phyloP scores from a whole-genome alignment of 2,888 invertebrate genomes.

The Noctua janthe region DNA sequence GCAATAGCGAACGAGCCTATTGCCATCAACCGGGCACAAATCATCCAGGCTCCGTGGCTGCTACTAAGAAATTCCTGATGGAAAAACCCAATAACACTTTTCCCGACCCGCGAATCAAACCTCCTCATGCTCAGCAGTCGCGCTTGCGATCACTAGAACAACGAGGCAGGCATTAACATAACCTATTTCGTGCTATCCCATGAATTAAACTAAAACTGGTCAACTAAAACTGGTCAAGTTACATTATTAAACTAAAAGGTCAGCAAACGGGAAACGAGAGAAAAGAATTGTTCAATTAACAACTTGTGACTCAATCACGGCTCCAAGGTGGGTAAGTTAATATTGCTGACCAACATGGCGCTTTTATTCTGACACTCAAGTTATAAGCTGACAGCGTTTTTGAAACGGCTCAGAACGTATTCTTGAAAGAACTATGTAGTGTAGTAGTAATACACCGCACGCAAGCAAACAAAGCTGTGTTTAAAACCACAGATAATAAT shows the following conservation, averaged over 20 bases:
- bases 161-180: neutral
- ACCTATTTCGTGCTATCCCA: neutral
- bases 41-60: too few relatives aligned
- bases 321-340: constrained; percentile 72
- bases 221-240: neutral
- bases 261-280: constrained; percentile 42
- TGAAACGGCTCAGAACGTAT: neutral
- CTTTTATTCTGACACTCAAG: constrained; percentile 52
- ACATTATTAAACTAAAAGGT: constrained; percentile 29
- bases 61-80: too few relatives aligned
- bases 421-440: neutral
- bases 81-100: too few relatives aligned
- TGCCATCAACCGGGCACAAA: too few relatives aligned
- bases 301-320: constrained; percentile 72
- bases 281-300: constrained; percentile 72
- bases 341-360: constrained; percentile 72
- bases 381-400: constrained; percentile 35
- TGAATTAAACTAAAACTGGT: neutral
- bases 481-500: too few relatives aligned
- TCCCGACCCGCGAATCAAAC: too few relatives aligned
- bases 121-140: too few relatives aligned
- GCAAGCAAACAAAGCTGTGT: too few relatives aligned
- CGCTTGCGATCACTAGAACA: neutral
- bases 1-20: too few relatives aligned
- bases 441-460: neutral